Base-by-base conservation (phyloP, 2,797 vertebrate species). In the Pelodytes ibericus region DNA sequence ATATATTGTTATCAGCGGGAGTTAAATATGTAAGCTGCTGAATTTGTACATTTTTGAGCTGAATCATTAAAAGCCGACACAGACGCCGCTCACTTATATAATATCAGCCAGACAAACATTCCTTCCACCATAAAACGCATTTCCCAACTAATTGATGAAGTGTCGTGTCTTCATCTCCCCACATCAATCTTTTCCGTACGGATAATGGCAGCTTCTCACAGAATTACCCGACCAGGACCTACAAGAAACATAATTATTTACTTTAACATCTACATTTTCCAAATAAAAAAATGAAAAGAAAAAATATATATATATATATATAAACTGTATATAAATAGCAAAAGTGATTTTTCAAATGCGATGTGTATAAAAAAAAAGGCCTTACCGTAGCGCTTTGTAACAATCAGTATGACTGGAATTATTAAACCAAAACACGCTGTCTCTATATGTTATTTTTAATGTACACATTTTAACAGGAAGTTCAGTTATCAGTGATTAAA, bases 161-260 rank as follows among this genome's bases (percentile, higher is more conserved):
- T 63, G 66, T 39, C 66, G 57, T 29, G 16, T 41, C 3, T 41
- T 41, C 20, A 56, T 29, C 53, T 39, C n/a, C 25, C 22, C 4
- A 31, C 25, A 63, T 76, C 59, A 44, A 63, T 75, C 73, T 39
- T 67, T 61, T 62, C n/a, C 15, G 47, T 39, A 53, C 29, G 13
- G 25, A 63, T 60, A 61, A 22, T 22, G 11, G 20, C 15, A 41
- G 2, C 9, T 60, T 61, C 15, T 62, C 13, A 10, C 16, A 27
- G 3, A 76, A 57, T 56, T 36, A 70, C 39, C 24, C 41, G 60
- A 62, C 27, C 30, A 70, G 24, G 47, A 63, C 30, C 59, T 56
- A 27, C 15, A 70, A 76, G 47, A 33, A 63, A 70, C 63, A 33
- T 51, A 63, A 63, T 63, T 69, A 63, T 70, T 76, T 63, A 56